Conservation (phyloP, 2,888 invertebrate species). For the Cephus pygmeus region DNA sequence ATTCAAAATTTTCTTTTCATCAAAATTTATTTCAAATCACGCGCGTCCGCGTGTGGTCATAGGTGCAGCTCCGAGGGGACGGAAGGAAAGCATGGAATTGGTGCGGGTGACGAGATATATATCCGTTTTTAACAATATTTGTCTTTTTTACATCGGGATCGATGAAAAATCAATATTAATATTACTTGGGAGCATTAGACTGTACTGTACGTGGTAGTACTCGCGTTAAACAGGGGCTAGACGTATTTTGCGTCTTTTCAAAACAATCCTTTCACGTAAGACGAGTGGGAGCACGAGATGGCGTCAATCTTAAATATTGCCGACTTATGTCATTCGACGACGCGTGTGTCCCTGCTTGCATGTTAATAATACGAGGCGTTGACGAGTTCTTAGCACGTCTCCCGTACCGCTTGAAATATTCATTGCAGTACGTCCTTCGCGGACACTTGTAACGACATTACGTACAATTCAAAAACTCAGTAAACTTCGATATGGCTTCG, state of each 20-base stretch:
- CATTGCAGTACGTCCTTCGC: constrained; percentile 1
- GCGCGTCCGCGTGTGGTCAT: neutral
- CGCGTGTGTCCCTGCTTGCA: neutral
- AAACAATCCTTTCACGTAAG: neutral
- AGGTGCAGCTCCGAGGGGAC: neutral
- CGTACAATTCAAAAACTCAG: neutral
- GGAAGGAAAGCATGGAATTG: neutral
- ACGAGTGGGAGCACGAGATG: neutral
- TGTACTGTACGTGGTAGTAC: neutral
- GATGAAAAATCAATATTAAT: too few relatives aligned
- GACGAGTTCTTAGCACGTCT: neutral
- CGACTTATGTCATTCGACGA: neutral
- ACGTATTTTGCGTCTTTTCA: neutral
- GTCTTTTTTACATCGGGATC: neutral
- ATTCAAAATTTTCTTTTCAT: neutral
- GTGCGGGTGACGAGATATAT: neutral
- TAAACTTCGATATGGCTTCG: neutral
- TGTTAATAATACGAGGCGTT: neutral
- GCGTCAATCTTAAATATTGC: constrained; percentile 3
- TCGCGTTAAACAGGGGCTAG: neutral
- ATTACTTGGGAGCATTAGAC: too few relatives aligned
- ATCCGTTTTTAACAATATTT: neutral
- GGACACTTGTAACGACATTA: neutral
- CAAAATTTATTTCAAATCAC: neutral
- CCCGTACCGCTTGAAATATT: neutral